These are phyloP conservation scores for Streptopelia turtur DNA, from an alignment of 2,797 vertebrate genomes.

Conservation along the genomic window DNA sequence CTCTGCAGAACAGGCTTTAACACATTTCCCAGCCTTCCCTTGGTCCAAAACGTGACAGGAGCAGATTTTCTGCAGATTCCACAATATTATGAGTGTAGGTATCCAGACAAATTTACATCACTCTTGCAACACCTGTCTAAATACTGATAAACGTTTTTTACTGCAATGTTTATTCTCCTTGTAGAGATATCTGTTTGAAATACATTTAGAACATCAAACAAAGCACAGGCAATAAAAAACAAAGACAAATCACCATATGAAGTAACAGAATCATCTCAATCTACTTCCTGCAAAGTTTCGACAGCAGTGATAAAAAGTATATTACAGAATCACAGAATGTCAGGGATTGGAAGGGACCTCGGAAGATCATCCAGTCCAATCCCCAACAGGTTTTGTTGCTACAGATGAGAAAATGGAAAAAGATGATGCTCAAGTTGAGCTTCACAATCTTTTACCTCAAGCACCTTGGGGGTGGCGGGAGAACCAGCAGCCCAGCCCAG, in stretches of 20 bases:
- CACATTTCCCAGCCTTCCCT: not conserved
- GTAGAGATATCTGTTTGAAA: not conserved
- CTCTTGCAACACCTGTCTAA: not conserved
- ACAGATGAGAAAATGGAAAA: not conserved
- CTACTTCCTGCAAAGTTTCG: not conserved
- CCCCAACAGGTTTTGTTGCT: not conserved
- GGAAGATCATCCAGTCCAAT: no score
- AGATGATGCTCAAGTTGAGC: not conserved
- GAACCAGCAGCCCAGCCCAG: not conserved
- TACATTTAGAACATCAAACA: conserved; percentile 1
- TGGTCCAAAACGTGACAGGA: fast-evolving
- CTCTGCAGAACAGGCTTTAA: no score
- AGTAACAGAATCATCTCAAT: not conserved
- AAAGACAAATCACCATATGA: not conserved
- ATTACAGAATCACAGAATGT: not conserved
- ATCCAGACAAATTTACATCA: not conserved
- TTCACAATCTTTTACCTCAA: not conserved
- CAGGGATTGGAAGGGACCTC: no score
- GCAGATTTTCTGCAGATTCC: not conserved
- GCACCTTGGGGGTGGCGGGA: no score
- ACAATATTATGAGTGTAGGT: fast-evolving
- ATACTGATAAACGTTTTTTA: not conserved
- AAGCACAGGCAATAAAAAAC: not conserved
- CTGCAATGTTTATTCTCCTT: not conserved
- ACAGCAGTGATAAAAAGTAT: fast-evolving